A percentile compares a stretch with the other conserved stretches of the same genome.
phyloP scores from a whole-genome alignment of 2,888 invertebrate species.

The Cryptocheilus praepositus region DNA sequence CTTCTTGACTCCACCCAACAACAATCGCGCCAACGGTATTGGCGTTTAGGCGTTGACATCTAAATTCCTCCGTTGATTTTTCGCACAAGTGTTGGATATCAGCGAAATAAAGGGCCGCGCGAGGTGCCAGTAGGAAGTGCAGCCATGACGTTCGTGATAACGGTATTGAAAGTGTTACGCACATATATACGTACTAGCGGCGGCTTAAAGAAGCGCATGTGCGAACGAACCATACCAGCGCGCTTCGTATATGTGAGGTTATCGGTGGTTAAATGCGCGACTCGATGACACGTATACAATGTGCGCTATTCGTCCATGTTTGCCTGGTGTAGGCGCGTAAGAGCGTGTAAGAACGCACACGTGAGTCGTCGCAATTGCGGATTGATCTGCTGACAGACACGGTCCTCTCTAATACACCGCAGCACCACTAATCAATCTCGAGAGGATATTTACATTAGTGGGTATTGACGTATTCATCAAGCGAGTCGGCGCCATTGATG shows the following conservation, averaged over 20 bases:
- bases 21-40: too few species aligned
- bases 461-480: slow-evolving; percentile 19
- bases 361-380: not conserved
- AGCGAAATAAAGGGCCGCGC: slow-evolving; percentile 15
- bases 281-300: slow-evolving; percentile 18
- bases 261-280: slow-evolving; percentile 35
- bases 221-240: not conserved
- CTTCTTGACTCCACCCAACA: slow-evolving; percentile 16
- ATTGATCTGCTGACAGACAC: not conserved
- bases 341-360: not conserved
- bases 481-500: too few species aligned
- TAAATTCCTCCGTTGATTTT: too few species aligned
- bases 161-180: slow-evolving; percentile 60
- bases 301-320: not conserved
- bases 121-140: slow-evolving; percentile 48
- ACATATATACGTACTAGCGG: slow-evolving; percentile 14
- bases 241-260: slow-evolving; percentile 27
- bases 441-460: slow-evolving; percentile 37
- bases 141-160: slow-evolving; percentile 50
- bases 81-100: too few species aligned
- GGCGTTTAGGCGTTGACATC: too few species aligned
- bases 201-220: slow-evolving; percentile 24
- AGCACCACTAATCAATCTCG: slow-evolving; percentile 2
- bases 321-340: not conserved
- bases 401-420: slow-evolving; percentile 4